Conservation (phyloP, 2,888 invertebrate genomes). For the Trachelus tabidus region DNA sequence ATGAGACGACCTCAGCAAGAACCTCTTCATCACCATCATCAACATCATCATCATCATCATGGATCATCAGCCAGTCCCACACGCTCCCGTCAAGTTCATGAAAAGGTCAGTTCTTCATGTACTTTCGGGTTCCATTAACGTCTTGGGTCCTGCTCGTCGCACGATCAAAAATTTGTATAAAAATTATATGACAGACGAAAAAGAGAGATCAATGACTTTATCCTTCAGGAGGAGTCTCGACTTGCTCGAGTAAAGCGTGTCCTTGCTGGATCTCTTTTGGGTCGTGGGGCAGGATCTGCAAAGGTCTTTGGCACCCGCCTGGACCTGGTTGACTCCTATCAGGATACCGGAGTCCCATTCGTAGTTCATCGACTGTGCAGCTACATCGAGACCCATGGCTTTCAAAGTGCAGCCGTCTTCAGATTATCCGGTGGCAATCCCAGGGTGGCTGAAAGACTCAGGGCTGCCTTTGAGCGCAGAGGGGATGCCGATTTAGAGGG, state of each 20-base stretch:
- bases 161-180: background rate
- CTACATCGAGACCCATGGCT: constrained; percentile 66
- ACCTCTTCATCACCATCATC: constrained; percentile 48
- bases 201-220: background rate
- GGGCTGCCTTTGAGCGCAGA: constrained; percentile 67
- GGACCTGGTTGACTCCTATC: constrained; percentile 57
- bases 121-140: background rate
- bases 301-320: constrained; percentile 60
- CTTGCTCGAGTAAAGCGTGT: constrained; percentile 62
- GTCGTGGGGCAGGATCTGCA: constrained; percentile 47
- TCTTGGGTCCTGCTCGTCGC: background rate
- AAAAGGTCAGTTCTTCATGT: constrained; percentile 44
- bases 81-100: constrained; percentile 51
- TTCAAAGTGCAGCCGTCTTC: constrained; percentile 62
- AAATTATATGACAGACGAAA: background rate
- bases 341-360: constrained; percentile 62
- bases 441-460: constrained; percentile 68
- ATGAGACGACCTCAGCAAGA: constrained; percentile 66
- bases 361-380: constrained; percentile 65
- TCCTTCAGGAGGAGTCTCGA: constrained; percentile 58
- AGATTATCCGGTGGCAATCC: constrained; percentile 70
- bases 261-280: constrained; percentile 56
- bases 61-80: constrained; percentile 55
- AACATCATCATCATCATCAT: constrained; percentile 45
- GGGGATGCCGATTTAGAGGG: constrained; percentile 69